These are phyloP conservation scores for Cassiopea andromeda DNA, from an alignment of 30 jellyfish, hydroid and myxozoan species.

Conservation along the genomic window DNA sequence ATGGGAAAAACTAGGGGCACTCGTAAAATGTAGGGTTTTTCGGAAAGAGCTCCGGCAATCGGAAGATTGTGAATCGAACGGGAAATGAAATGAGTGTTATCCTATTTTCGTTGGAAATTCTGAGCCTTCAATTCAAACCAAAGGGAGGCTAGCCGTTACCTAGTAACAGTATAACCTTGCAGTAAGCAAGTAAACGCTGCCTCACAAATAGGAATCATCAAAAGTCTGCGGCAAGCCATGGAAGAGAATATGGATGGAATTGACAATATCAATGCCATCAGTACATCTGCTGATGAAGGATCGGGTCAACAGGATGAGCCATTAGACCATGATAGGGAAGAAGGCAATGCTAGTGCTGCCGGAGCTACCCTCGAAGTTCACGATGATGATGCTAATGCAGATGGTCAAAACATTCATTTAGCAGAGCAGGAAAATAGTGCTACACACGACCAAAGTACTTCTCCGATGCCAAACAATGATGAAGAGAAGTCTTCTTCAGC, in stretches of 20 bases:
- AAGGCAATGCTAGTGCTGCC: background rate
- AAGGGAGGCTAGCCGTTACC: slow-evolving; percentile 23
- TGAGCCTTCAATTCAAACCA: background rate
- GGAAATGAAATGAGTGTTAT: too few relatives aligned
- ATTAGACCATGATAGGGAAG: background rate
- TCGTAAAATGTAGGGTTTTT: too few relatives aligned
- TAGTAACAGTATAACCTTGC: background rate
- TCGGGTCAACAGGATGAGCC: background rate
- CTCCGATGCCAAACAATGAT: slow-evolving; percentile 25
- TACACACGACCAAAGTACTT: slow-evolving; percentile 43
- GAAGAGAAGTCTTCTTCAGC: background rate
- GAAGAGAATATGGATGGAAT: background rate
- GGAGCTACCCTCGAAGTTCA: background rate
- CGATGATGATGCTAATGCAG: background rate
- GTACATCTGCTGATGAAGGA: background rate
- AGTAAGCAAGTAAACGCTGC: slow-evolving; percentile 4
- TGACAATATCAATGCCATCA: background rate
- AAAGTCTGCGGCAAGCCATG: background rate
- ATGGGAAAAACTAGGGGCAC: too few relatives aligned
- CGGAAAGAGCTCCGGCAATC: too few relatives aligned
- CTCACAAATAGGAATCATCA: background rate
- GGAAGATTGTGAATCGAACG: too few relatives aligned
- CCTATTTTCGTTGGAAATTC: too few relatives aligned
- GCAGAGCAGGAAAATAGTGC: background rate
- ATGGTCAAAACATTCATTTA: background rate